Percentiles rank a stretch among this genome's conserved stretches.
Conservation (phyloP, 2,888 invertebrate genomes). For the Drosophila histrio region DNA sequence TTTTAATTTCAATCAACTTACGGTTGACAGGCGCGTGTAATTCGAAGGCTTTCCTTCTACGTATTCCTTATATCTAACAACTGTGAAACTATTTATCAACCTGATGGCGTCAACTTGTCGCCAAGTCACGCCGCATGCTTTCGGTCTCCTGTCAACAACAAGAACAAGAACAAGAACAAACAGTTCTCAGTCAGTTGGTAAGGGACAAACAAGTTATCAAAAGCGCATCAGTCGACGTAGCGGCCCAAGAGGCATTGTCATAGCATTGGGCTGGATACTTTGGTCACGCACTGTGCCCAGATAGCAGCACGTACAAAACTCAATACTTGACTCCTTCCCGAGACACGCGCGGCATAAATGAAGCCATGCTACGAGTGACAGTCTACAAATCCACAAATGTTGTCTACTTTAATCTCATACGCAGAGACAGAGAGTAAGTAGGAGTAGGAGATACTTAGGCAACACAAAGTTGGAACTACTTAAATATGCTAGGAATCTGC, state of each 20-base stretch:
- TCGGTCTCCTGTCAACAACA: background rate
- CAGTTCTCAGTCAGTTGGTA: conserved; percentile 30
- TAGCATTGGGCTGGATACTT: conserved; percentile 8
- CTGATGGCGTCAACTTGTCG: conserved; percentile 56
- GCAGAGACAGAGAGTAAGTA: no score
- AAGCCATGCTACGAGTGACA: conserved; percentile 31
- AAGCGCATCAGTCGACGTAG: conserved; percentile 62
- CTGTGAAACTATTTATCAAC: conserved; percentile 67
- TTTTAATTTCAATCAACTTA: conserved; percentile 62
- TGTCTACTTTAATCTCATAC: conserved; percentile 44
- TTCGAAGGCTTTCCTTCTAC: conserved; percentile 24
- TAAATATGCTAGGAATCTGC: conserved; percentile 43
- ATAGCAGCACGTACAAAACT: conserved; percentile 64
- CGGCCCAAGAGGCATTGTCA: conserved; percentile 43
- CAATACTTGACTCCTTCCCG: conserved; percentile 36
- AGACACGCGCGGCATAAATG: conserved; percentile 47
- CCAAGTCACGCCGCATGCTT: conserved; percentile 40
- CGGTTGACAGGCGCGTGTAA: conserved; percentile 31
- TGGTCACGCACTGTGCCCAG: conserved; percentile 59
- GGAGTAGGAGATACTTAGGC: background rate
- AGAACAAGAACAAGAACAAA: conserved; percentile 29
- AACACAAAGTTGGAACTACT: conserved; percentile 9
- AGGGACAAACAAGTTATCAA: conserved; percentile 70
- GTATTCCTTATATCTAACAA: conserved; percentile 9
- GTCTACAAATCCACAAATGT: conserved; percentile 18